A percentile compares a stretch with the other conserved stretches of the same genome.
phyloP scores from a whole-genome alignment of 1,140 invertebrate species.

The Caerostris darwini region DNA sequence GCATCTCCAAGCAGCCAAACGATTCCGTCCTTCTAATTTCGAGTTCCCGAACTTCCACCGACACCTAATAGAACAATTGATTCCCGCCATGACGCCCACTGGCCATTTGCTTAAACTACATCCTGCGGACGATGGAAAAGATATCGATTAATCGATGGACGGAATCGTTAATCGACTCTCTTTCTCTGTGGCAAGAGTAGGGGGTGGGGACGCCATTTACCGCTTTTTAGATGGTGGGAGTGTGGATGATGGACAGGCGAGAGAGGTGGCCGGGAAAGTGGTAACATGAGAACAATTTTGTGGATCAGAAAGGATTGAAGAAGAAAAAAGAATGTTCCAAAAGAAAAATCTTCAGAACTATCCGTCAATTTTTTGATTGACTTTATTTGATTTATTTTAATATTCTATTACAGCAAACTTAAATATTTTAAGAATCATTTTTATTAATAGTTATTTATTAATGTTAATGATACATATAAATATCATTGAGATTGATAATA shows the following conservation, averaged over 20 bases:
- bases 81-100: conserved; percentile 53
- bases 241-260: neutral
- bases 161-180: conserved; percentile 67
- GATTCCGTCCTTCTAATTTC: neutral
- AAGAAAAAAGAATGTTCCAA: no score
- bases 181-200: neutral
- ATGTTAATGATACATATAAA: no score
- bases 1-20: conserved; percentile 24
- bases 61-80: conserved; percentile 72
- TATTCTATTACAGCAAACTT: no score
- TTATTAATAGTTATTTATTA: no score
- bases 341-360: no score
- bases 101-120: conserved; percentile 69
- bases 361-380: no score
- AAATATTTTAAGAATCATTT: no score
- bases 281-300: neutral
- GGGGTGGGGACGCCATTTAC: conserved; percentile 26
- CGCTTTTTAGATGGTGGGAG: conserved; percentile 44
- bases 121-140: neutral
- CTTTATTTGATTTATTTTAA: no score
- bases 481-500: no score
- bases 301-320: neutral
- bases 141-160: conserved; percentile 63
- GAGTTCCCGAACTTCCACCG: conserved; percentile 44
- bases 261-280: neutral